Base-by-base conservation (phyloP, 2,888 invertebrate species). In the Dichetophora obliterata region DNA sequence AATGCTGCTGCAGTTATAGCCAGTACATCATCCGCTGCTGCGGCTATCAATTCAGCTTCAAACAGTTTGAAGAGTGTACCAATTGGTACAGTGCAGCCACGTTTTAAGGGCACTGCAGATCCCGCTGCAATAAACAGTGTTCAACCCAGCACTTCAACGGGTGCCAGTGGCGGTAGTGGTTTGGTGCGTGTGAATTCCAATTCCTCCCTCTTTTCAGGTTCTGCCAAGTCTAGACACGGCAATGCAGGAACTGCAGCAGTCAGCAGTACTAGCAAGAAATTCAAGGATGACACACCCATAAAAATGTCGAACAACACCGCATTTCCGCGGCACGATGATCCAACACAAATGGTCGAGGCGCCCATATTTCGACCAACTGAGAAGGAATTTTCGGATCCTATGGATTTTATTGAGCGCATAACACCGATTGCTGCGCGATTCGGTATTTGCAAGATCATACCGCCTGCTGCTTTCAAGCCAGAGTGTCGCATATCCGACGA, bases 401-500 rank as follows among this genome's bases (percentile, higher is more conserved):
- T 97, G 5, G 92, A 93, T 78, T 98, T 95, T 84, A 95, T 97
- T 76, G 94, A 95, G 78, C 92, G 94, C 78, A 95, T 97, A 48
- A 91, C 93, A 71, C 91, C 93, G 0, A 90, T 92, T 73, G 96
- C 96, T 0, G 93, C 94, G 63, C 92, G 93, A 77, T 97, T 92
- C 87, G 97, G 98, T 0, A 92, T 98, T 77, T 98, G 97, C 85
- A 92, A 95, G 80, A 95, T 98, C 34, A 93, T 97, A 27, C 95
- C 97, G 3, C 98, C 98, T 0, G 86, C 91, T 0, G 92, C 91
- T 77, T 96, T 96, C 84, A 93, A 93, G 84, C 94, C 95, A 1
- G 94, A 95, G 80, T 97, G 96, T 84, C 93, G 93, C 82, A 92
- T 96, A 0, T 92, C 93, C 14, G 96, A 97, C 80, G 95, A 95